Percentiles rank a stretch among this genome's conserved stretches.
Evolutionary conservation across 64 coral and sea anemone genomes (phyloP).

Genomic region (Anthopleura sola): DNA sequence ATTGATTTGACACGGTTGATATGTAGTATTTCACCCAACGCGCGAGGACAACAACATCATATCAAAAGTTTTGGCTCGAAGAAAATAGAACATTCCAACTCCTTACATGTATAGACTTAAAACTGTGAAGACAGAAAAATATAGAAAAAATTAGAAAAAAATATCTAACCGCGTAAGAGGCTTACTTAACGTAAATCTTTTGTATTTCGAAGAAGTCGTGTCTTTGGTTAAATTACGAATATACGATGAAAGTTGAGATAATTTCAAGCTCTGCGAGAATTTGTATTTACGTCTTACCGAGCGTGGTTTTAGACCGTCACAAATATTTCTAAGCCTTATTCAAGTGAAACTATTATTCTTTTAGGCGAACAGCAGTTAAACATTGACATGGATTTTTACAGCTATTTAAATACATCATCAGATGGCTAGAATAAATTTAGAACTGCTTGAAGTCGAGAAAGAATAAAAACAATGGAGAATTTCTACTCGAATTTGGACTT

Average conservation of each 20-base stretch:
- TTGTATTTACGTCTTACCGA: slow-evolving; percentile 2
- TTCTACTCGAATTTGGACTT: slow-evolving; percentile 48
- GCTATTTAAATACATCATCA: slow-evolving; percentile 99
- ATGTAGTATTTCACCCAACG: slow-evolving; percentile 12
- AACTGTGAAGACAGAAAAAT: not conserved
- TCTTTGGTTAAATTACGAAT: slow-evolving; percentile 23
- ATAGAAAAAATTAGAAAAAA: slow-evolving; percentile 13
- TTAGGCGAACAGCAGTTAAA: slow-evolving; percentile 71
- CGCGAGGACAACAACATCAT: not conserved
- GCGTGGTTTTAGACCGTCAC: not conserved
- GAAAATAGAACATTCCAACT: slow-evolving; percentile 11
- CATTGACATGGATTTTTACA: slow-evolving; percentile 99
- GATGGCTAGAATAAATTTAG: slow-evolving; percentile 92
- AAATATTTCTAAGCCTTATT: not conserved
- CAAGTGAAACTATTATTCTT: slow-evolving; percentile 17
- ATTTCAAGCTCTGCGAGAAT: slow-evolving; percentile 21
- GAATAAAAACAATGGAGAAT: slow-evolving; percentile 84
- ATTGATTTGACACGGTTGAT: slow-evolving; percentile 26
- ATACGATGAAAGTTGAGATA: slow-evolving; percentile 25
- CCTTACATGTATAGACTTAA: not conserved
- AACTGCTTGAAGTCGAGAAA: slow-evolving; percentile 98
- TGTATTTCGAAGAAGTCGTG: slow-evolving; percentile 18
- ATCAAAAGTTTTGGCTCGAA: slow-evolving; percentile 9
- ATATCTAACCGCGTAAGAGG: not conserved
- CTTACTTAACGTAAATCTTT: slow-evolving; percentile 31